Conservation (phyloP, 2,888 invertebrate genomes). For the Adineta ricciae region DNA sequence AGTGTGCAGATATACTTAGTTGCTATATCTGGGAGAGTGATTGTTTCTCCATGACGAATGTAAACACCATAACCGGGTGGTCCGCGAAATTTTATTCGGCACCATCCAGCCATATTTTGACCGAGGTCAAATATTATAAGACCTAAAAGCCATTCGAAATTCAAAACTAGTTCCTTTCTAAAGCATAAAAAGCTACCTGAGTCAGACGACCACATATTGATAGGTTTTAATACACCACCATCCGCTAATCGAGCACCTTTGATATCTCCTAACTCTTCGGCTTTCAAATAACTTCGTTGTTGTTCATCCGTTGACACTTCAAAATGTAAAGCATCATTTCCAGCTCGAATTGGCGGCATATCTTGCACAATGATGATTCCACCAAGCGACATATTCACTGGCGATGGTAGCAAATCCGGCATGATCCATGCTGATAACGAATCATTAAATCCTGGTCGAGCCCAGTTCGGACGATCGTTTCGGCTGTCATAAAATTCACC, state of each 20-base stretch:
- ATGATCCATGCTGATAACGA: conserved; percentile 2
- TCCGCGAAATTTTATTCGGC: not conserved
- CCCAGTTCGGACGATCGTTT: not conserved
- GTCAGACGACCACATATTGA: not conserved
- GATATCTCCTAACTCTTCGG: not conserved
- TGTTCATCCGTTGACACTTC: not conserved
- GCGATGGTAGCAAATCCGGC: not conserved
- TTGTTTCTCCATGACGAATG: not conserved
- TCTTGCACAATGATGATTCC: not conserved
- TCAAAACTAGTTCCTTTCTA: no score
- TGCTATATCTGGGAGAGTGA: not conserved
- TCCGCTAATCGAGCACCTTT: not conserved
- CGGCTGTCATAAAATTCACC: not conserved
- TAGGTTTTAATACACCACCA: not conserved
- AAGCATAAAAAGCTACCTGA: not conserved
- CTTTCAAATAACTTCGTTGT: not conserved
- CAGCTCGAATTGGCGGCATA: not conserved
- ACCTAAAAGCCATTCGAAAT: not conserved
- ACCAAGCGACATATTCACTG: not conserved
- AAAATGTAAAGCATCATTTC: conserved; percentile 12
- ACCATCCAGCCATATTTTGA: conserved; percentile 14
- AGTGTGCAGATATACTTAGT: not conserved
- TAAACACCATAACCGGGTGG: not conserved
- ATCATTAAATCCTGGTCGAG: not conserved
- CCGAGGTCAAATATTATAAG: not conserved